Evolutionary conservation across 2,113 vertebrate species (phyloP).

Genomic region (Rattus rattus): DNA sequence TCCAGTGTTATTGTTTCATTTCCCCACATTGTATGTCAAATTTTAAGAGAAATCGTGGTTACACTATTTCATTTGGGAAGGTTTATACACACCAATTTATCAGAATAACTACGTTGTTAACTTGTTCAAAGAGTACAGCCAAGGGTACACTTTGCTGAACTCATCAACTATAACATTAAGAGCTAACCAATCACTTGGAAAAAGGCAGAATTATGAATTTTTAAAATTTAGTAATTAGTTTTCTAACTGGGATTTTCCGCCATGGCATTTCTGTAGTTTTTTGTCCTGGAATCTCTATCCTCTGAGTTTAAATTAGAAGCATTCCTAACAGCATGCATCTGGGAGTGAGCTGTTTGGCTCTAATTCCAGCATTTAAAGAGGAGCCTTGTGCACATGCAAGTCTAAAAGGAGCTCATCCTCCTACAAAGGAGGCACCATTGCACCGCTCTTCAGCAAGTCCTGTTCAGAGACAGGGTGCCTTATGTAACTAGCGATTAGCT

Average conservation of each 20-base stretch:
- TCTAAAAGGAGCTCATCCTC: neutral
- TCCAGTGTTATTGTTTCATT: neutral
- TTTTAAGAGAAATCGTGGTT: slow-evolving; percentile 12
- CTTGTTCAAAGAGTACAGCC: slow-evolving; percentile 40
- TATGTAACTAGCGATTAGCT: neutral
- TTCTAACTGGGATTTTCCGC: slow-evolving; percentile 49
- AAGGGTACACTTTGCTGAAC: slow-evolving; percentile 43
- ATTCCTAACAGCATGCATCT: slow-evolving; percentile 65
- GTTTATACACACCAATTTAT: slow-evolving; percentile 31
- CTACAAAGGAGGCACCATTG: neutral
- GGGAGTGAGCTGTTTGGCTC: slow-evolving; percentile 51
- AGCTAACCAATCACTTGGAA: slow-evolving; percentile 42
- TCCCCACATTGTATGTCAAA: slow-evolving; percentile 31
- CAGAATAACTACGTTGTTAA: slow-evolving; percentile 27
- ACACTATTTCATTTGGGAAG: slow-evolving; percentile 45
- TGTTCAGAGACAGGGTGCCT: neutral
- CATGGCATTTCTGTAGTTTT: slow-evolving; percentile 61
- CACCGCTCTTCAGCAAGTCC: neutral
- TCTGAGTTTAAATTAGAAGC: slow-evolving; percentile 76
- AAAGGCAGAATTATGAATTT: slow-evolving; percentile 20
- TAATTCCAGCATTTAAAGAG: slow-evolving; percentile 25
- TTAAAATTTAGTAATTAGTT: slow-evolving; percentile 35
- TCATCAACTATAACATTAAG: neutral
- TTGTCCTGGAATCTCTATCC: slow-evolving; percentile 59
- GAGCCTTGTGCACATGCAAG: neutral